Evolutionary conservation across 2,888 invertebrate species (phyloP).

Genomic region (Megalurothrips usitatus): DNA sequence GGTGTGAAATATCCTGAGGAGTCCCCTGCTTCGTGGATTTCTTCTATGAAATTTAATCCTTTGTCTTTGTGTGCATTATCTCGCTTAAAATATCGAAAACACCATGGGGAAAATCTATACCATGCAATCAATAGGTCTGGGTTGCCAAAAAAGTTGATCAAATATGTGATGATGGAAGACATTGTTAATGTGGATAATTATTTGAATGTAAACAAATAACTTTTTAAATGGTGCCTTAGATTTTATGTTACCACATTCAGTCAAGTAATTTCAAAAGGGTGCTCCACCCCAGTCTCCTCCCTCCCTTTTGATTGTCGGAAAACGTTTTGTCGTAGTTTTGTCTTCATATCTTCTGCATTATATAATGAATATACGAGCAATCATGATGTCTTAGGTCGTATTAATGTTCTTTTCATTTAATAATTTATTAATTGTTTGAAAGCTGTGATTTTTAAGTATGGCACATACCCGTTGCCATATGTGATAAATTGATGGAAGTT

Average conservation of each 20-base stretch:
- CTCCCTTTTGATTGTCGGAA: too few species aligned
- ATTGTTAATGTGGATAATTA: conserved; percentile 35
- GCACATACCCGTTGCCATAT: neutral
- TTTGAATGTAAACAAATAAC: neutral
- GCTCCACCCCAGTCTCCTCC: too few species aligned
- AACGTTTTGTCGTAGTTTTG: too few species aligned
- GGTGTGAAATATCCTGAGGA: conserved; percentile 41
- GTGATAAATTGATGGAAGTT: neutral
- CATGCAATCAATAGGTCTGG: conserved; percentile 50
- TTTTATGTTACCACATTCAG: neutral
- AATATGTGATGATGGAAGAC: conserved; percentile 57
- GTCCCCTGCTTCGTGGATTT: conserved; percentile 48
- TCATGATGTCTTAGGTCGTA: too few species aligned
- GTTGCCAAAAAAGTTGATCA: conserved; percentile 54
- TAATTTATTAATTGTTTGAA: neutral
- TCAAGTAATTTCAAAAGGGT: too few species aligned
- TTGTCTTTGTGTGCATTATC: conserved; percentile 54
- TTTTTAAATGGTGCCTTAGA: neutral
- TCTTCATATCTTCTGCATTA: too few species aligned
- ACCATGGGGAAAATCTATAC: conserved; percentile 45
- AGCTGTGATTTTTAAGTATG: neutral
- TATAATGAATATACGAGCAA: too few species aligned
- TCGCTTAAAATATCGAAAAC: conserved; percentile 54
- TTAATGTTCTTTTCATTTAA: neutral
- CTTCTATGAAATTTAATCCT: conserved; percentile 50